These are phyloP conservation scores for Coranthus polyacanthus DNA, from an alignment of 2,797 vertebrate species.

Conservation along the genomic window DNA sequence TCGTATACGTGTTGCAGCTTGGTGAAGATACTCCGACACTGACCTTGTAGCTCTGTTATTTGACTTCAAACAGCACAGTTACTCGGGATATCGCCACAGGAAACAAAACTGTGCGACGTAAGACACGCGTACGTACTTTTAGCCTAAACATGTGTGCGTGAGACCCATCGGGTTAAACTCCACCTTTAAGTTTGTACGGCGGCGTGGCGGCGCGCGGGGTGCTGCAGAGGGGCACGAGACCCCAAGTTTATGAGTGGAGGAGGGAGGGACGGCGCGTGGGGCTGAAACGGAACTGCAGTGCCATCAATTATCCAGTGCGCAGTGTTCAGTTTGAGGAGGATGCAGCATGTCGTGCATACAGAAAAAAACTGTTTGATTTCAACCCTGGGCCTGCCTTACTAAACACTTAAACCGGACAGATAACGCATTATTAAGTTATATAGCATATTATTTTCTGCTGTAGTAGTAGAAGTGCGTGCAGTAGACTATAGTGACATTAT, in stretches of 20 bases:
- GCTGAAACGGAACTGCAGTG: conserved; percentile 79
- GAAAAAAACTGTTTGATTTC: not conserved
- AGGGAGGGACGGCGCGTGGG: conserved; percentile 38
- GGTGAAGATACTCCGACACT: no score
- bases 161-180: not conserved
- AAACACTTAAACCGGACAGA: no score
- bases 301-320: conserved; percentile 77
- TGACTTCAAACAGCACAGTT: no score
- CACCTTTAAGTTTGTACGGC: conserved; percentile 26
- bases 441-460: no score
- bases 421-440: no score
- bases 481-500: no score
- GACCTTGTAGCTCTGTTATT: no score
- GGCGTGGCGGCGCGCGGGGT: conserved; percentile 26
- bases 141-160: not conserved
- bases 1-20: no score
- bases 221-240: conserved; percentile 34
- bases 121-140: no score
- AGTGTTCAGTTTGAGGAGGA: conserved; percentile 18
- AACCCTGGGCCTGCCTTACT: not conserved
- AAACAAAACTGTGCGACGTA: no score
- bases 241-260: not conserved
- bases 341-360: not conserved
- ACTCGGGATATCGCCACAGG: no score
- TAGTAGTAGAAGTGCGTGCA: no score